Percentiles rank a stretch among this genome's conserved stretches.
phyloP scores from a whole-genome alignment of 2,888 invertebrate species.

The Digitonthophagus gazella region DNA sequence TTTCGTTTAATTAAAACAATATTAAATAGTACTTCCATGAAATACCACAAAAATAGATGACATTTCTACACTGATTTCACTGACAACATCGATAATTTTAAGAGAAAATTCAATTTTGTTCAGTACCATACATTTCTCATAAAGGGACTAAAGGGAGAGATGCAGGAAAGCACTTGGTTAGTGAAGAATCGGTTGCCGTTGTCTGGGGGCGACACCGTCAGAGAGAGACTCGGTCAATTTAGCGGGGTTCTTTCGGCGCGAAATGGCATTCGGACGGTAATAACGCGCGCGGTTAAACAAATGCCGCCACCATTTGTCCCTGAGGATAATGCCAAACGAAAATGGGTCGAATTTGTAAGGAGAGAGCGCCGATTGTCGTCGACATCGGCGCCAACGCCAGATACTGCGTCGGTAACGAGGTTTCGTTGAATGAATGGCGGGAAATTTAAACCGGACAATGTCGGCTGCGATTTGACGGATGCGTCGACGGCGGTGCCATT shows the following conservation, averaged over 20 bases:
- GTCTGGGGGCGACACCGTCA: not conserved
- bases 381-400: not conserved
- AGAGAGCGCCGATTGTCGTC: not conserved
- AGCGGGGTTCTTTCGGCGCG: constrained; percentile 7
- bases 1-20: too few relatives aligned
- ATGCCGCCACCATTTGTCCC: constrained; percentile 12
- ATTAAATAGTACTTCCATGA: too few relatives aligned
- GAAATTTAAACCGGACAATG: constrained; percentile 2
- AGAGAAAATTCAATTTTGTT: too few relatives aligned
- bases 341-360: constrained; percentile 14
- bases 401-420: not conserved
- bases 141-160: too few relatives aligned
- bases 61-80: too few relatives aligned
- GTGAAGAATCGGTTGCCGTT: too few relatives aligned
- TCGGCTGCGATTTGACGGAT: constrained; percentile 10
- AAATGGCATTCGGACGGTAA: constrained; percentile 10
- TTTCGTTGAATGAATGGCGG: not conserved
- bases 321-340: constrained; percentile 9
- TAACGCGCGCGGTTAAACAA: constrained; percentile 13
- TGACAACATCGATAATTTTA: too few relatives aligned
- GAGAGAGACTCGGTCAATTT: constrained; percentile 8
- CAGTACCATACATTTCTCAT: too few relatives aligned
- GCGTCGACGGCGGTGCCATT: not conserved
- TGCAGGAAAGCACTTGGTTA: too few relatives aligned
- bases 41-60: too few relatives aligned